Conservation (phyloP, 2,113 vertebrate species). For the Neomonachus schauinslandi region DNA sequence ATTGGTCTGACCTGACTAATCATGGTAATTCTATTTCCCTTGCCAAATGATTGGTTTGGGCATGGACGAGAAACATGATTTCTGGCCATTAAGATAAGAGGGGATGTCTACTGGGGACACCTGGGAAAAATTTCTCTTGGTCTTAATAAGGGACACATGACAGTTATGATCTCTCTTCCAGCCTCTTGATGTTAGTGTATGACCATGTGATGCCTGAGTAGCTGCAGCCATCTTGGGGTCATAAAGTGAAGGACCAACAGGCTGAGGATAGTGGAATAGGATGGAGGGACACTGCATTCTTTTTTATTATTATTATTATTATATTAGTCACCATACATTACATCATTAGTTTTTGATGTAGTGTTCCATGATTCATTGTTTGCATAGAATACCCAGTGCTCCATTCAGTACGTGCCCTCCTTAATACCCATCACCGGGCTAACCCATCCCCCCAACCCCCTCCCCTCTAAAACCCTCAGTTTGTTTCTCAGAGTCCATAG, state of each 20-base stretch:
- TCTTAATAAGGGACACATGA: slow-evolving; percentile 42
- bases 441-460: no score
- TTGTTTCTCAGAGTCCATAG: no score
- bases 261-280: background rate
- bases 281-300: background rate
- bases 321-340: no score
- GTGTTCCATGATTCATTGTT: no score
- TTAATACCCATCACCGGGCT: no score
- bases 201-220: background rate
- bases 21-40: slow-evolving; percentile 41
- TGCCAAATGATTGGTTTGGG: slow-evolving; percentile 5
- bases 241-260: slow-evolving; percentile 32
- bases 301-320: background rate
- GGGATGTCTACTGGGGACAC: background rate
- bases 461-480: no score
- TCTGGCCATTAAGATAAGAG: background rate
- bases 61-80: background rate
- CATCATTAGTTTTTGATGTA: no score
- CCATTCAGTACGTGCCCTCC: no score
- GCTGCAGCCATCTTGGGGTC: background rate
- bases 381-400: no score
- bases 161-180: slow-evolving; percentile 22
- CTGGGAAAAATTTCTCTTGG: background rate
- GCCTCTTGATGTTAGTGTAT: background rate
- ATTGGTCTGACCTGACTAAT: slow-evolving; percentile 2